Conservation (phyloP, 2,797 vertebrate genomes). For the Sebastes jordani region DNA sequence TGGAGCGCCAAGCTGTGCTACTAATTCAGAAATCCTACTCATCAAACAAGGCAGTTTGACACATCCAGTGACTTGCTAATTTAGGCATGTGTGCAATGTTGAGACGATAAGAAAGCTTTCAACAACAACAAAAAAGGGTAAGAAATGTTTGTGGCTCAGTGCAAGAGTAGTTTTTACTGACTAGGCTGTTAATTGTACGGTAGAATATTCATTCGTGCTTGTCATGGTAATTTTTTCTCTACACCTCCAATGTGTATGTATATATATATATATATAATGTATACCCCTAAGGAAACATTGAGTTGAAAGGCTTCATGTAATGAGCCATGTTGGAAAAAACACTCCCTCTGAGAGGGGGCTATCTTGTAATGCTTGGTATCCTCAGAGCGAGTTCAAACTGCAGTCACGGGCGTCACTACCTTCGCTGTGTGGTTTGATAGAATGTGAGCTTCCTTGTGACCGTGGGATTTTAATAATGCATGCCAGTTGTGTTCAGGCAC, state of each 20-base stretch:
- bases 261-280: not conserved
- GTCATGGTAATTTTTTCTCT: slow-evolving; percentile 1
- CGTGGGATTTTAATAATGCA: slow-evolving; percentile 74
- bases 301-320: slow-evolving; percentile 57
- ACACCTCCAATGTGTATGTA: slow-evolving; percentile 14
- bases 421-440: slow-evolving; percentile 49
- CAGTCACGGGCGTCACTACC: slow-evolving; percentile 57
- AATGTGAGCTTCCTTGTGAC: slow-evolving; percentile 58
- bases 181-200: slow-evolving; percentile 28
- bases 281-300: slow-evolving; percentile 36
- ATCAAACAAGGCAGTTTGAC: not conserved
- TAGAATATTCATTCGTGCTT: slow-evolving; percentile 42
- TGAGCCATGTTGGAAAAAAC: slow-evolving; percentile 12
- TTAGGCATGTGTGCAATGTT: not conserved
- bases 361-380: slow-evolving; percentile 56
- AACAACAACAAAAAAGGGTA: not conserved
- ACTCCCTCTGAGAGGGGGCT: slow-evolving; percentile 23
- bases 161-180: slow-evolving; percentile 36
- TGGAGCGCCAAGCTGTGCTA: not conserved
- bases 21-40: not conserved
- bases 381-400: slow-evolving; percentile 65
- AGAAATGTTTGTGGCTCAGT: slow-evolving; percentile 17
- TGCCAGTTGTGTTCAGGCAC: slow-evolving; percentile 50
- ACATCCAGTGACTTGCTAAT: not conserved
- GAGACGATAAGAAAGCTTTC: not conserved